Evolutionary conservation across 2,888 invertebrate genomes (phyloP), one percentile per base, ranked within the genome.

Genomic region (Platycheirus rosarum): DNA sequence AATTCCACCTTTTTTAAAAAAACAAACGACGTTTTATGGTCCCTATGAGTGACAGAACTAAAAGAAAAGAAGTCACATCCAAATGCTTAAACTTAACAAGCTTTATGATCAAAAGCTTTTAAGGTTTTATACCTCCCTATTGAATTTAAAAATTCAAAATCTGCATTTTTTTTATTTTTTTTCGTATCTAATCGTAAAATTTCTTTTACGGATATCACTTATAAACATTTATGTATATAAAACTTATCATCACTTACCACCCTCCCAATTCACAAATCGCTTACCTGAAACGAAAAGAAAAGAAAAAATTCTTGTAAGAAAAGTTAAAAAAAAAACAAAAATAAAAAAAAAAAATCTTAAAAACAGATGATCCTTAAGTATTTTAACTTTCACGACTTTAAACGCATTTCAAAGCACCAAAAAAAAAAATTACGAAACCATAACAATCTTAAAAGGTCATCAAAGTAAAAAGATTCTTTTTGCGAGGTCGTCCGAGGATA

Each of bases 221-320:
- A n/a, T n/a, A n/a, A n/a, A n/a, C n/a, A n/a, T n/a, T n/a, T n/a
- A n/a, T n/a, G n/a, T n/a, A n/a, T n/a, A n/a, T n/a, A n/a, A n/a
- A n/a, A n/a, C n/a, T n/a, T n/a, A n/a, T n/a, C n/a, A 37, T 1
- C 57, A 76, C 76, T 76, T 55, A 76, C 69, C 76, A 2, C 2
- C 13, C 4, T 2, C 14, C 26, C 2, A 55, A 42, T n/a, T 2
- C 13, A 44, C 20, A 16, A 35, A 7, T 11, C 8, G 32, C 48
- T 78, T 63, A 78, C 78, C 73, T 73, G 68, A 53, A 78, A 78
- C 14, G 42, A 60, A 29, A 44, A 60, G 13, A n/a, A 42, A 32
- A 18, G 60, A 37, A 55, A 74, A 49, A 5, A 11, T 16, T 32
- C 35, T 48, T 29, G 6, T 65, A 20, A 76, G 53, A 46, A 6